Evolutionary conservation across 2,888 invertebrate genomes (phyloP).

Genomic region (Agrotis puta): DNA sequence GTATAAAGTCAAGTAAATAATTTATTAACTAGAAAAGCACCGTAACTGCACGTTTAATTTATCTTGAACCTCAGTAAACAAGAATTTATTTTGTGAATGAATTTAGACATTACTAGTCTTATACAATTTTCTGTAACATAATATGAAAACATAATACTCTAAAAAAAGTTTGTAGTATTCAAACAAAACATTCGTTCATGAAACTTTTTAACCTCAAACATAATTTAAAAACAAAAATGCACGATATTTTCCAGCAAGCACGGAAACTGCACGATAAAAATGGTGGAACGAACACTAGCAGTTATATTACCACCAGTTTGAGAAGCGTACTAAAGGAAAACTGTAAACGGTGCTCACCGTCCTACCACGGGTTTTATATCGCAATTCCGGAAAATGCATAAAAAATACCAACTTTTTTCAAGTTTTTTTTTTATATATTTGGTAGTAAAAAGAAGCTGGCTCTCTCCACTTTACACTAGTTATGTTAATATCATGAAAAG

Average conservation of each 20-base stretch:
- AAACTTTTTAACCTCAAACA: background rate
- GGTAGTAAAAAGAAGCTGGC: constrained; percentile 35
- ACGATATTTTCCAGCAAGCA: constrained; percentile 41
- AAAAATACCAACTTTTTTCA: constrained; percentile 46
- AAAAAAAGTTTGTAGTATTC: too few relatives aligned
- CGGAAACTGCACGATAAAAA: constrained; percentile 51
- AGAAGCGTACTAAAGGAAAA: constrained; percentile 56
- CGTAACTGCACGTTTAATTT: constrained; percentile 2
- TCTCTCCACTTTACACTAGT: background rate
- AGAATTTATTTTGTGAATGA: background rate
- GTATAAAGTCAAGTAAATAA: constrained; percentile 18
- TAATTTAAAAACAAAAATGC: constrained; percentile 37
- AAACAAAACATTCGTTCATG: background rate
- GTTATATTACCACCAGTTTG: constrained; percentile 56
- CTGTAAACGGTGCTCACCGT: constrained; percentile 55
- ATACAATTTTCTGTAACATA: too few relatives aligned
- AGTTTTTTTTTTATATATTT: constrained; percentile 29
- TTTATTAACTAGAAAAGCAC: constrained; percentile 10
- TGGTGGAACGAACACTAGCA: constrained; percentile 35
- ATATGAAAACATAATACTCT: too few relatives aligned
- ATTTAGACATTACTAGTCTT: background rate
- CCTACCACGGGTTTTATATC: constrained; percentile 56
- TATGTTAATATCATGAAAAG: too few relatives aligned
- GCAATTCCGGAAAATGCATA: constrained; percentile 55
- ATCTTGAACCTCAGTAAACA: background rate